These are phyloP conservation scores for Serripes groenlandicus DNA, from an alignment of 2,888 invertebrate genomes.

Conservation along the genomic window DNA sequence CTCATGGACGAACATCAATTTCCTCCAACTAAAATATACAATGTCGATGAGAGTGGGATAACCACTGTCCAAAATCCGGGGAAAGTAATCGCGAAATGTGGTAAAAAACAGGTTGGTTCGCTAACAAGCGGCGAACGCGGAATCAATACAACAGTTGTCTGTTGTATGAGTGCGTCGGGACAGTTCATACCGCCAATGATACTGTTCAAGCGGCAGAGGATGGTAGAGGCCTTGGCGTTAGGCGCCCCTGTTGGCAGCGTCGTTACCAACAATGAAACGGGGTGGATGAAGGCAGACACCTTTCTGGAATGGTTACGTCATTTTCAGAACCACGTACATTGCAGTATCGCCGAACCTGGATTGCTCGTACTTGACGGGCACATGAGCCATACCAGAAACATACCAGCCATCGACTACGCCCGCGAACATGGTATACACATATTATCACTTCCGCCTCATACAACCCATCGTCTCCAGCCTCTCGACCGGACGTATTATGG, in stretches of 20 bases:
- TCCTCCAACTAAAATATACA: slow-evolving; percentile 30
- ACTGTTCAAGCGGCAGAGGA: slow-evolving; percentile 50
- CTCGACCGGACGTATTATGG: slow-evolving; percentile 85
- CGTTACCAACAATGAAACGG: too few species aligned
- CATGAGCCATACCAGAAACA: slow-evolving; percentile 73
- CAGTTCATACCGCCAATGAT: slow-evolving; percentile 49
- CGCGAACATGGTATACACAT: slow-evolving; percentile 84
- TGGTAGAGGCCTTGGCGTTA: slow-evolving; percentile 33
- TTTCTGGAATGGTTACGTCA: too few species aligned
- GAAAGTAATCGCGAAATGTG: slow-evolving; percentile 32
- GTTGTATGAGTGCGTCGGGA: slow-evolving; percentile 29
- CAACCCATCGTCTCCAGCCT: slow-evolving; percentile 86
- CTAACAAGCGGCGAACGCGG: slow-evolving; percentile 47
- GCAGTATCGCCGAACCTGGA: slow-evolving; percentile 60
- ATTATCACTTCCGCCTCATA: slow-evolving; percentile 85
- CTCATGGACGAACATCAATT: slow-evolving; percentile 33
- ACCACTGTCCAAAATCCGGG: slow-evolving; percentile 59
- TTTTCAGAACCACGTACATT: too few species aligned
- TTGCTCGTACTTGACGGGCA: slow-evolving; percentile 81
- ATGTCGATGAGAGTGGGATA: slow-evolving; percentile 65
- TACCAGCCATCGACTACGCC: slow-evolving; percentile 77
- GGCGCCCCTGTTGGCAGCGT: too few species aligned
- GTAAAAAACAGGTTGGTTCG: slow-evolving; percentile 31
- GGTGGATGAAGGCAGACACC: too few species aligned
- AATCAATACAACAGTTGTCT: slow-evolving; percentile 10